These are phyloP conservation scores for Osmerus eperlanus DNA, from an alignment of 2,113 vertebrate species.

Conservation along the genomic window DNA sequence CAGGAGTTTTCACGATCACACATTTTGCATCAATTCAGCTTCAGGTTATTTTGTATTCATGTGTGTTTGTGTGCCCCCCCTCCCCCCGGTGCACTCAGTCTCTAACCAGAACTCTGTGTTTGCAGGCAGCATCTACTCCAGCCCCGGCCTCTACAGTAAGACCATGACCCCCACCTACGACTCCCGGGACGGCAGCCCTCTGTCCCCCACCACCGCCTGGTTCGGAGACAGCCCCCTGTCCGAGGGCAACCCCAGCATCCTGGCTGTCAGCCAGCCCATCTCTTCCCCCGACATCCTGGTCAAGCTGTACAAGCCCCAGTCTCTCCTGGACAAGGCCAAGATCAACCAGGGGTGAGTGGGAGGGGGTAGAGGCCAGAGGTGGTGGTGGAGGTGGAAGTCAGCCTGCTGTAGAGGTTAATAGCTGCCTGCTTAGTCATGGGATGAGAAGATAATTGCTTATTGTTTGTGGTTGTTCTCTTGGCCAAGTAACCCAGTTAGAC, in stretches of 20 bases:
- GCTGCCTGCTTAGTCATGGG: too few relatives aligned
- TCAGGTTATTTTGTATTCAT: not conserved
- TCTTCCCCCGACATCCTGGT: slow-evolving; percentile 91
- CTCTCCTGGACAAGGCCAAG: slow-evolving; percentile 97
- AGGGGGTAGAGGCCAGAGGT: not conserved
- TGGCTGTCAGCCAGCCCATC: slow-evolving; percentile 94
- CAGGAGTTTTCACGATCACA: not conserved
- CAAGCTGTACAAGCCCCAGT: slow-evolving; percentile 97
- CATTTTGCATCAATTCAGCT: not conserved
- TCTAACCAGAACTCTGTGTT: slow-evolving; percentile 18
- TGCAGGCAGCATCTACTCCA: slow-evolving; percentile 97
- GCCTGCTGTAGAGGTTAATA: too few relatives aligned
- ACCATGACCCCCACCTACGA: slow-evolving; percentile 99
- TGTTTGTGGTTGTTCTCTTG: too few relatives aligned
- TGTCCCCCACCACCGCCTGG: slow-evolving; percentile 97
- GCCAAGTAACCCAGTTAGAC: too few relatives aligned
- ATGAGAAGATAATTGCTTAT: too few relatives aligned
- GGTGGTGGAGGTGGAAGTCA: not conserved
- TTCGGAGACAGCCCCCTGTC: slow-evolving; percentile 97
- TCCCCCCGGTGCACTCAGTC: too few relatives aligned
- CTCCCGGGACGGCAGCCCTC: slow-evolving; percentile 92
- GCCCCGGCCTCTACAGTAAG: slow-evolving; percentile 97
- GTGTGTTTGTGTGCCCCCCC: not conserved
- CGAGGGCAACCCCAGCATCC: slow-evolving; percentile 96
- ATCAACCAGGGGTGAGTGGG: slow-evolving; percentile 94